Evolutionary conservation across 2,888 invertebrate genomes (phyloP).

Genomic region (Deroplatys truncata): DNA sequence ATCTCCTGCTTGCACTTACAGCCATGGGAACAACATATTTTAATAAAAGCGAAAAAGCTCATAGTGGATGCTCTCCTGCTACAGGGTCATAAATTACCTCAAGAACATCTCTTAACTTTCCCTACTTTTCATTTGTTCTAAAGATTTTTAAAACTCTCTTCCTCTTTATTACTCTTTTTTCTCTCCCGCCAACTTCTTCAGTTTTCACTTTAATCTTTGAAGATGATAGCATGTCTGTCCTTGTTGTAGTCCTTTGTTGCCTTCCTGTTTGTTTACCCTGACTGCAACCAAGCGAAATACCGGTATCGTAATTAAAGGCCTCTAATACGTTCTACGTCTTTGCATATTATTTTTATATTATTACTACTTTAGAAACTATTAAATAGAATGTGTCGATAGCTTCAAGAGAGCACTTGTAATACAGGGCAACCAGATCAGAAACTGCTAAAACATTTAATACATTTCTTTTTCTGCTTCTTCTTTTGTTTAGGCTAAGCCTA

Average conservation of each 20-base stretch:
- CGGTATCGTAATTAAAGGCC: not conserved
- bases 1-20: not conserved
- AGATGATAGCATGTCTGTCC: not conserved
- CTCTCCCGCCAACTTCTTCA: not conserved
- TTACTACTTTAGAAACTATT: too few relatives aligned
- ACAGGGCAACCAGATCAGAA: too few relatives aligned
- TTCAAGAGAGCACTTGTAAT: too few relatives aligned
- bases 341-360: too few relatives aligned
- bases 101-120: not conserved
- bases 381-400: too few relatives aligned
- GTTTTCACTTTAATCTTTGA: not conserved
- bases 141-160: not conserved
- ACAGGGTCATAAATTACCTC: not conserved
- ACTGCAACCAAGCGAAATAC: not conserved
- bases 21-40: slow-evolving; percentile 7
- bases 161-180: not conserved
- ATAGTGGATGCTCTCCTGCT: not conserved
- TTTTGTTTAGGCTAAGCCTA: too few relatives aligned
- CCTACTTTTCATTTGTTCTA: not conserved
- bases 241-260: not conserved
- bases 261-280: not conserved
- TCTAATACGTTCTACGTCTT: not conserved
- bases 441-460: too few relatives aligned
- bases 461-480: too few relatives aligned
- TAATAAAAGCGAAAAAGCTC: not conserved